Evolutionary conservation across 2,113 vertebrate species (phyloP), one percentile per base, ranked within the genome.

Genomic region (Rhynchomys soricoides): DNA sequence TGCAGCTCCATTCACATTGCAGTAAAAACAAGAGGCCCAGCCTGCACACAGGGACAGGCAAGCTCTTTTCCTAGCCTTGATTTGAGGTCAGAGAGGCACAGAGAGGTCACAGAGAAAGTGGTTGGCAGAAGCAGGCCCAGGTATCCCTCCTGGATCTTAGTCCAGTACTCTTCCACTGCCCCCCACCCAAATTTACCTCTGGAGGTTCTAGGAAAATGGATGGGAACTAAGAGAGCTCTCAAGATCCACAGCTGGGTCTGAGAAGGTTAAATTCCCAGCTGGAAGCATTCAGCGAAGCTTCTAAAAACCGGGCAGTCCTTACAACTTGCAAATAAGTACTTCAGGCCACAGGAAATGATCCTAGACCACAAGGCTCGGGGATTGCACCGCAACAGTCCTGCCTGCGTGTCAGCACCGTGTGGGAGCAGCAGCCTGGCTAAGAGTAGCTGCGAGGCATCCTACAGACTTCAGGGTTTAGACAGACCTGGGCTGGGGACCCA

Each of bases 211-310:
- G 92, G 70, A 94, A 97, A 97, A 90, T 92, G 93, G 95, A 57
- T 89, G 95, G 95, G 87, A 95, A 96, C 79, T 57, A 82, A 86
- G 86, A 95, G 70, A 43, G 78, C n/a, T 9, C 57, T 55, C 29
- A 90, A 92, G 92, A 96, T 89, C 74, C 96, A 92, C 92, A 93
- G 95, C 94, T 98, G 96, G 95, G 97, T 96, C 93, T 87, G 92
- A 97, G 95, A 96, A 98, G 97, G 97, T 98, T 98, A 97, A 98
- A 96, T 97, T 97, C 95, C 95, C 97, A 98, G 97, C 97, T 98
- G 96, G 96, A 98, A 97, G 96, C 92, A 96, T 96, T 97, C 97
- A 98, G 59, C 7, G 2, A 96, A 94, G 90, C 95, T 94, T 97
- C 92, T 92, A 97, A 89, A 97, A 97, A 94, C 92, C 31, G 13